Percentiles rank a stretch among this genome's conserved stretches.
phyloP scores from a whole-genome alignment of 2,888 invertebrate species.

The Torymus texanus region DNA sequence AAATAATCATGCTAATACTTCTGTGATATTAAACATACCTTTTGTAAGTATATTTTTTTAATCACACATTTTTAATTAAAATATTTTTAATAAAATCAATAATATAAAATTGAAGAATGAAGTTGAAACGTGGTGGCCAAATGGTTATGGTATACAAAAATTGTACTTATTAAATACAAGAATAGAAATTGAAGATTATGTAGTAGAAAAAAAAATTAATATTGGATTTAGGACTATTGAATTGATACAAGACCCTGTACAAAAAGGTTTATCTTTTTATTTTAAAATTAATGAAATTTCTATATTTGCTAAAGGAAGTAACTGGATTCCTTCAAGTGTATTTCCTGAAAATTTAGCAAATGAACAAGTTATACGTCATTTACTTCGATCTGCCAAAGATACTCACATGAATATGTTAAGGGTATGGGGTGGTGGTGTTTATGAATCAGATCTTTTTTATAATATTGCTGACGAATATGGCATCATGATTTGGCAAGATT shows the following conservation, averaged over 20 bases:
- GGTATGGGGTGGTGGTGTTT: conserved; percentile 99
- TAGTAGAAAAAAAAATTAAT: conserved; percentile 77
- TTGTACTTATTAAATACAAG: conserved; percentile 83
- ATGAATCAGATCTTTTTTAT: conserved; percentile 94
- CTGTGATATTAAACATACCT: conserved; percentile 39
- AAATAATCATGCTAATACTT: conserved; percentile 44
- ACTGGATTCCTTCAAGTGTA: conserved; percentile 93
- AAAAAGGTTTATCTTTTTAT: conserved; percentile 86
- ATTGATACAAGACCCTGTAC: conserved; percentile 84
- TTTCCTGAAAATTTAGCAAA: conserved; percentile 85
- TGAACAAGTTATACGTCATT: conserved; percentile 77
- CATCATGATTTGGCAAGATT: conserved; percentile 97
- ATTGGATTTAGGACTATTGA: conserved; percentile 93
- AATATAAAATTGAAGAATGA: conserved; percentile 69
- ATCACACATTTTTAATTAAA: neutral
- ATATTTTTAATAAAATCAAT: too few species aligned
- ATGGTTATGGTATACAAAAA: conserved; percentile 88
- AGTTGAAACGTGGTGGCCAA: conserved; percentile 94
- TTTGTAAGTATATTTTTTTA: conserved; percentile 38
- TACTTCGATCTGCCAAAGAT: conserved; percentile 83
- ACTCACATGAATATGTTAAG: conserved; percentile 94
- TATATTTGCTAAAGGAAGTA: conserved; percentile 96
- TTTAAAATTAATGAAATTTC: conserved; percentile 90
- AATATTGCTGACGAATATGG: conserved; percentile 90
- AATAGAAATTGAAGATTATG: conserved; percentile 71